phyloP scores from a whole-genome alignment of 2,797 vertebrate genomes.

The Rhinella marina region DNA sequence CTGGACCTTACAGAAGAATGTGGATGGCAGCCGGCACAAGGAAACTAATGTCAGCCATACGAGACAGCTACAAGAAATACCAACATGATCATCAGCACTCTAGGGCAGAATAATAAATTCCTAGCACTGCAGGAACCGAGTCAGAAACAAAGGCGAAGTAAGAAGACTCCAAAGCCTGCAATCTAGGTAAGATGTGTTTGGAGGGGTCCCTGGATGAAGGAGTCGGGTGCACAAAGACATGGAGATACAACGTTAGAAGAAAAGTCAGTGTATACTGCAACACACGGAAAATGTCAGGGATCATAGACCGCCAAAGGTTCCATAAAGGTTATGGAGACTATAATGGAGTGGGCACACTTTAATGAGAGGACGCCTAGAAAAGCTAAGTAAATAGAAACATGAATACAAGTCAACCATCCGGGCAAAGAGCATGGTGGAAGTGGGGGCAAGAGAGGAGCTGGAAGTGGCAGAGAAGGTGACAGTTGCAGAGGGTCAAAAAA shows the following conservation, averaged over 20 bases:
- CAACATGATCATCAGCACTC: background rate
- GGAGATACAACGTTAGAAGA: background rate
- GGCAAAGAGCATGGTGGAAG: background rate
- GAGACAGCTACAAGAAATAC: background rate
- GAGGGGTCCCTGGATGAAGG: background rate
- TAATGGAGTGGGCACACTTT: background rate
- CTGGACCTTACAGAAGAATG: background rate
- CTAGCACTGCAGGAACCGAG: constrained; percentile 11
- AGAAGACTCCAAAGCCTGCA: background rate
- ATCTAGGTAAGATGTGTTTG: background rate
- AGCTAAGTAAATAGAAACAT: background rate
- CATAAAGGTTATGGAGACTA: background rate
- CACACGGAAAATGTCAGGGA: background rate
- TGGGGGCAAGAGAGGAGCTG: background rate
- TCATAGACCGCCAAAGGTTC: background rate
- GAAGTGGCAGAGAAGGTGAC: background rate
- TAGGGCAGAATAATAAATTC: background rate
- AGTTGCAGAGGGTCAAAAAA: background rate
- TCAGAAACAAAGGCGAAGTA: background rate
- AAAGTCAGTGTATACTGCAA: background rate
- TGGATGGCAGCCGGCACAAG: background rate
- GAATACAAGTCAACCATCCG: too few species aligned
- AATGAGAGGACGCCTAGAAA: background rate
- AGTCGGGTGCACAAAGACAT: background rate
- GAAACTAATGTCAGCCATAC: constrained; percentile 11